These are phyloP conservation scores for Pteromalus puparum DNA, from an alignment of 1,140 invertebrate genomes.

Conservation along the genomic window DNA sequence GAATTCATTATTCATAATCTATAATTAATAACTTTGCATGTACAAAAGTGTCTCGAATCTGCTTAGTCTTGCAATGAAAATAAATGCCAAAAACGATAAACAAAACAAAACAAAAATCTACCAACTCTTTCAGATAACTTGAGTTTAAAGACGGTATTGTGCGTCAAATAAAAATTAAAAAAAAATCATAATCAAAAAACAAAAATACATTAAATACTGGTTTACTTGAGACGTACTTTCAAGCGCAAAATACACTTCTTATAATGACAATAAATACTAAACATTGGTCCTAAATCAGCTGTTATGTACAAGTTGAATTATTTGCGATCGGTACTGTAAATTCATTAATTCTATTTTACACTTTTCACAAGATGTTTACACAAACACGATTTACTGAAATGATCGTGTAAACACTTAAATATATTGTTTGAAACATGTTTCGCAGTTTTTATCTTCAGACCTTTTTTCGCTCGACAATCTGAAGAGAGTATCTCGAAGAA, in stretches of 20 bases:
- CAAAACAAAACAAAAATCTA: slow-evolving; percentile 16
- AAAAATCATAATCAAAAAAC: slow-evolving; percentile 19
- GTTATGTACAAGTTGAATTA: slow-evolving; percentile 44
- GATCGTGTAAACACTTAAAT: slow-evolving; percentile 31
- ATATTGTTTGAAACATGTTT: slow-evolving; percentile 18
- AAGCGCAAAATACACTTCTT: slow-evolving; percentile 23
- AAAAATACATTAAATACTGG: slow-evolving; percentile 36
- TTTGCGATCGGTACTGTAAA: not conserved
- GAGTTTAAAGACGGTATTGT: slow-evolving; percentile 24
- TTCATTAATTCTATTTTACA: slow-evolving; percentile 40
- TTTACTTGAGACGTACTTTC: slow-evolving; percentile 17
- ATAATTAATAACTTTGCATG: not conserved
- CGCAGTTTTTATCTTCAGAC: slow-evolving; percentile 12
- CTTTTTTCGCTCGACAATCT: not conserved
- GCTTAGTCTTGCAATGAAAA: slow-evolving; percentile 26
- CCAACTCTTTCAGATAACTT: not conserved
- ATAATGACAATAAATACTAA: slow-evolving; percentile 37
- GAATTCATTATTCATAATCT: slow-evolving; percentile 20
- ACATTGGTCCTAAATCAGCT: slow-evolving; percentile 44
- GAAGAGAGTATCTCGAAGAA: slow-evolving; percentile 38
- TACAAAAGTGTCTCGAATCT: not conserved
- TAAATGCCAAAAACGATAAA: slow-evolving; percentile 33
- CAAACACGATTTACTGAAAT: not conserved
- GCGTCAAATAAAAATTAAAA: slow-evolving; percentile 30
- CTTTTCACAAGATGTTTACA: slow-evolving; percentile 40